A percentile compares a stretch with the other conserved stretches of the same genome.
Evolutionary conservation across 2,113 vertebrate species (phyloP).

Genomic region (Chaetops frenatus): DNA sequence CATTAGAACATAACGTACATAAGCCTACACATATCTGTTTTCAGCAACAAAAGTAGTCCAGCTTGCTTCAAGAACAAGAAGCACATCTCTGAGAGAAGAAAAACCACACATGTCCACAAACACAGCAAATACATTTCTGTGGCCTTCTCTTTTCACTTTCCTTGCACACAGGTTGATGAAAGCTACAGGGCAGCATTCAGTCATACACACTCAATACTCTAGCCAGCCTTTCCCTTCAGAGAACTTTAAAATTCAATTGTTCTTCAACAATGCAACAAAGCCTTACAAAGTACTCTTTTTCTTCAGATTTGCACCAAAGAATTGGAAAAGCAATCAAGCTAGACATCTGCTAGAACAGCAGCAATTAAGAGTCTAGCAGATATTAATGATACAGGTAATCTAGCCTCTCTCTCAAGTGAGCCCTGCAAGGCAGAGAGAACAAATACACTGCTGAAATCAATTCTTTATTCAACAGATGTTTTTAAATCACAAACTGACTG

Average conservation of each 20-base stretch:
- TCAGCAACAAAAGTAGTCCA: not conserved
- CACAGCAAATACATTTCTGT: not conserved
- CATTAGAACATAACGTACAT: not conserved
- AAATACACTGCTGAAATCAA: conserved; percentile 13
- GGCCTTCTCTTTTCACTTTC: not conserved
- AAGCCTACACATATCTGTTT: not conserved
- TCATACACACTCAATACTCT: not conserved
- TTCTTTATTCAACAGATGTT: conserved; percentile 34
- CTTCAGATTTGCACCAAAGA: not conserved
- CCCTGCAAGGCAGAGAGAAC: not conserved
- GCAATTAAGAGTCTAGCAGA: not conserved
- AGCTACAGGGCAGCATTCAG: not conserved
- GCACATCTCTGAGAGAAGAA: not conserved
- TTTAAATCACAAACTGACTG: not conserved
- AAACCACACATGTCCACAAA: not conserved
- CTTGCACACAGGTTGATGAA: not conserved
- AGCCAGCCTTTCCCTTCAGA: not conserved
- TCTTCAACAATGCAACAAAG: not conserved
- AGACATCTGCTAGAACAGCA: not conserved
- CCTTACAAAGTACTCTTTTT: not conserved
- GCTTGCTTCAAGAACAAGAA: not conserved
- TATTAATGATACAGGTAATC: not conserved
- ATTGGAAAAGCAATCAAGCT: not conserved
- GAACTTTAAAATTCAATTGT: not conserved
- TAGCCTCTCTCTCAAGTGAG: not conserved